phyloP scores from a whole-genome alignment of 2,888 invertebrate genomes.

The Gandaritis pyraliata region DNA sequence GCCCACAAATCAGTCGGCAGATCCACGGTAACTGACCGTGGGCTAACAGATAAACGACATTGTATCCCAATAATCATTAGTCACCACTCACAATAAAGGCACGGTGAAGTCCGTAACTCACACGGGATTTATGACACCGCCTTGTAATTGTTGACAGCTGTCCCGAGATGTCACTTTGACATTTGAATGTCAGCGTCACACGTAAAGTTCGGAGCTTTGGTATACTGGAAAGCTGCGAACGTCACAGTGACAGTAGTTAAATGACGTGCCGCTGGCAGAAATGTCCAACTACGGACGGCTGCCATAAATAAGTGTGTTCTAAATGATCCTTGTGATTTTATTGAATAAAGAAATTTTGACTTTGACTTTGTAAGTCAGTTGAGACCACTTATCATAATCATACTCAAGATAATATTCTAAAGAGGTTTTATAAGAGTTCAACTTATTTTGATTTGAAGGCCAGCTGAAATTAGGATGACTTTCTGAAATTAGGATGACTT shows the following conservation, averaged over 20 bases:
- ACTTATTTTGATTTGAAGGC: too few species aligned
- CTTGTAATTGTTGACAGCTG: conserved; percentile 42
- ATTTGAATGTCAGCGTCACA: conserved; percentile 44
- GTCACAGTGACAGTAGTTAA: neutral
- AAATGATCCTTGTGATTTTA: too few species aligned
- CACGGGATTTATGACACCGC: conserved; percentile 42
- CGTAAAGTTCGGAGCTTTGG: conserved; percentile 17
- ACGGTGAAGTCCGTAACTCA: conserved; percentile 29
- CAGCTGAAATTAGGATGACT: too few species aligned
- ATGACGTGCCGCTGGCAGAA: too few species aligned
- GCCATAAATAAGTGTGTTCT: too few species aligned
- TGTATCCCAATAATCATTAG: conserved; percentile 34
- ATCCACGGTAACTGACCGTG: conserved; percentile 30
- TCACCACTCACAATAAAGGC: conserved; percentile 33
- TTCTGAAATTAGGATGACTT: too few species aligned
- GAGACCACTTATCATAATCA: too few species aligned
- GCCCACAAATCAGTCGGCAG: conserved; percentile 32
- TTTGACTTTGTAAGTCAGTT: too few species aligned
- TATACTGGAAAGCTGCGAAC: neutral
- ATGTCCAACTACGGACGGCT: too few species aligned
- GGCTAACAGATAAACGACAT: conserved; percentile 36
- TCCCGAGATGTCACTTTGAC: conserved; percentile 43
- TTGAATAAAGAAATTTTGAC: too few species aligned
- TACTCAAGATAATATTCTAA: too few species aligned
- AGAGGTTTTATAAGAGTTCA: too few species aligned